phyloP scores from a whole-genome alignment of 2,113 vertebrate species.

The Phyllostomus discolor region DNA sequence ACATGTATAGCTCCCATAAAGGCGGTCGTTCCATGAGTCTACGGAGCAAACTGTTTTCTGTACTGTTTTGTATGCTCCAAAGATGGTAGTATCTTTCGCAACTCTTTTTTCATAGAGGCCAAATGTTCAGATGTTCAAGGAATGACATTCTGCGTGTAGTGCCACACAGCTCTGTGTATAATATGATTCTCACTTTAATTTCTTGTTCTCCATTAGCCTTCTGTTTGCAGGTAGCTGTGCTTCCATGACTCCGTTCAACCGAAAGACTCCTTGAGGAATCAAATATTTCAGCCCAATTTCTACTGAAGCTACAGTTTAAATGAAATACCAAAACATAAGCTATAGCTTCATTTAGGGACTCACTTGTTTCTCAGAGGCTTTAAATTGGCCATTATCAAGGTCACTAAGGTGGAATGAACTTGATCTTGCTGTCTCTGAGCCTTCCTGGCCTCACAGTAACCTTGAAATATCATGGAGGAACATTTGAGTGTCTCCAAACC shows the following conservation, averaged over 20 bases:
- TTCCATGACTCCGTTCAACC: not conserved
- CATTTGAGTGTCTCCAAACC: not conserved
- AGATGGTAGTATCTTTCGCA: not conserved
- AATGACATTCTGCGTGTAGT: not conserved
- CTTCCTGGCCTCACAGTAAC: not conserved
- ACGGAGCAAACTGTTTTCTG: not conserved
- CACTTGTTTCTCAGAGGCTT: slow-evolving; percentile 1
- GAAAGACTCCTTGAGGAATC: slow-evolving; percentile 25
- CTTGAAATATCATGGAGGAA: not conserved
- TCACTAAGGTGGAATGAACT: not conserved
- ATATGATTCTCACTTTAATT: not conserved
- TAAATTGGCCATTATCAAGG: slow-evolving; percentile 10
- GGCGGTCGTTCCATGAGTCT: not conserved
- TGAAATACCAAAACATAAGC: slow-evolving; percentile 26
- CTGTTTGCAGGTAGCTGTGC: not conserved
- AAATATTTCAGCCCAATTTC: slow-evolving; percentile 41
- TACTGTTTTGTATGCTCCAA: not conserved
- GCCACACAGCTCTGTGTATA: not conserved
- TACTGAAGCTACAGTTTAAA: slow-evolving; percentile 22
- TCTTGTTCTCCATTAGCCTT: not conserved
- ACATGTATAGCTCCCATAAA: not conserved
- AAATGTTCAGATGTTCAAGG: not conserved
- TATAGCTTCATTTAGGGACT: not conserved
- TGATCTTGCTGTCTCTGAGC: not conserved
- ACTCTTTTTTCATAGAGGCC: not conserved